Conservation (phyloP, 2,797 vertebrate species). For the Megalops cyprinoides region DNA sequence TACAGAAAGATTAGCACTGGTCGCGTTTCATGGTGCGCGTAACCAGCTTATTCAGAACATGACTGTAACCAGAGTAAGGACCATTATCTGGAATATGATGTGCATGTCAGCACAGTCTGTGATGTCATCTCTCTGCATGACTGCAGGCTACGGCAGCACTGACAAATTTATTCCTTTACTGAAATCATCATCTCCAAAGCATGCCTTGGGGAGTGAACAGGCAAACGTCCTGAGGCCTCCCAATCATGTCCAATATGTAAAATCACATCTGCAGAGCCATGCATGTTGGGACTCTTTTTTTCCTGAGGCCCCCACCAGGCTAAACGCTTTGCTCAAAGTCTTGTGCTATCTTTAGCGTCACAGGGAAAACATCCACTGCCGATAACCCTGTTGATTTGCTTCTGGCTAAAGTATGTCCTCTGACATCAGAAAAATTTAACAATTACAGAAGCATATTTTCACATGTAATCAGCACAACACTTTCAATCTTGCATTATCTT, state of each 20-base stretch:
- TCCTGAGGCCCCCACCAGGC: background rate
- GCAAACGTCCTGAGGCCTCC: too few species aligned
- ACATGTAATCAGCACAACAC: background rate
- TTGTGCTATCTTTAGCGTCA: background rate
- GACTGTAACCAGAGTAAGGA: too few species aligned
- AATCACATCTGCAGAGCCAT: too few species aligned
- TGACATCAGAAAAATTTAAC: background rate
- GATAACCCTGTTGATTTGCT: background rate
- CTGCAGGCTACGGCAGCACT: background rate
- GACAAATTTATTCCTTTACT: background rate
- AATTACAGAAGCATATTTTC: background rate
- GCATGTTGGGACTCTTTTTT: too few species aligned
- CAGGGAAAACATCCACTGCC: background rate
- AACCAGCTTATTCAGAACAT: too few species aligned
- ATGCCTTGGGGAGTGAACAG: too few species aligned
- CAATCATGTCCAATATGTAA: too few species aligned
- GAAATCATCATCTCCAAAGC: background rate
- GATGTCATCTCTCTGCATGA: background rate
- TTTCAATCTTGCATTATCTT: background rate
- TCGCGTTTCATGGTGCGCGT: too few species aligned
- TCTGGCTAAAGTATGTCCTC: too few species aligned
- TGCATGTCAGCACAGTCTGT: too few species aligned
- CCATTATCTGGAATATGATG: too few species aligned
- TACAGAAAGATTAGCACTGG: too few species aligned
- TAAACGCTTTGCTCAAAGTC: background rate